Base-by-base conservation (phyloP, 2,888 invertebrate species). In the Andrena fulva region DNA sequence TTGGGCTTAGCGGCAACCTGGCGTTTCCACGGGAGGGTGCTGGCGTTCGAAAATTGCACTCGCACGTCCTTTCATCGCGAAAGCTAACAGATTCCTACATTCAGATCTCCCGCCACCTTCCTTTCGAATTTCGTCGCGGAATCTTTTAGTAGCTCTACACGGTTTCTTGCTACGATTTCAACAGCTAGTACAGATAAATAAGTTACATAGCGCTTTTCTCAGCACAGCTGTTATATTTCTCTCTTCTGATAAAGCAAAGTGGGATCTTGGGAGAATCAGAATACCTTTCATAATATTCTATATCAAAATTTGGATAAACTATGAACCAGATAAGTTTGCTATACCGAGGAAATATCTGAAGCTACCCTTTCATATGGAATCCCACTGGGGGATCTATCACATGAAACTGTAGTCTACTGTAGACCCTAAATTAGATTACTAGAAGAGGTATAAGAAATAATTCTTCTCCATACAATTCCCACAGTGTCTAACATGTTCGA, bases 1-100 rank as follows among this genome's bases (percentile, higher is more conserved):
- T 85, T 82, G 68, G 77, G 66, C 59, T 80, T 79, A 85, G 70
- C 73, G 73, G 74, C 71, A 82, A 78, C 27, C 70, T 74, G 69
- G 42, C 70, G 72, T 72, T 48, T 27, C 64, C 42, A 59, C 54
- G 52, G 63, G 48, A 50, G 48, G 56, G 31, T 48, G 67, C 24
- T 16, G 12, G 50, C 27, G 20, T 24, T 33, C 20, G 50, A 12
- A 81, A 48, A 81, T 82, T 77, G 52, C 72, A 20, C 54, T 76
- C 71, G 29, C 35, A 48, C 62, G 60, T 48, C 29, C 24, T 63
- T 67, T 48, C 50, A 24, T n/a, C 12, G n/a, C 29, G 56, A 31
- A 48, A n/a, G 42, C 31, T 24, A 74, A 48, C 29, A 20, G 8
- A 27, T 20, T n/a, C 42, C 6, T n/a, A 5, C 50, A 27, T 69